Conservation (phyloP, 2,888 invertebrate genomes). For the Eurois occulta region DNA sequence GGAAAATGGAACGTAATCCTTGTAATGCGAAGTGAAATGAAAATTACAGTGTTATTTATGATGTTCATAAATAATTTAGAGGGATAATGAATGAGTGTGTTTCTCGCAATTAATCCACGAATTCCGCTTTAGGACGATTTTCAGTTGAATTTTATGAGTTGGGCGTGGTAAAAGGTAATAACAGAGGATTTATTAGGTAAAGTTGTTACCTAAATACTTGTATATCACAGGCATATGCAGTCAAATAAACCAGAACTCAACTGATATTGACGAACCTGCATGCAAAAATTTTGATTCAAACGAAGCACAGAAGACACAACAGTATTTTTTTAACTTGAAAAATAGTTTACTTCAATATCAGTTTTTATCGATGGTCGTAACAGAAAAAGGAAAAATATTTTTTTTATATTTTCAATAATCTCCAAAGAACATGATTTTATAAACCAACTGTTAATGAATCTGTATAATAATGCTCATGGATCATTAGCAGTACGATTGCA, state of each 20-base stretch:
- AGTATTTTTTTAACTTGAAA: neutral
- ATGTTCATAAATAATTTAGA: conserved; percentile 54
- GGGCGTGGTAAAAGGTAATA: neutral
- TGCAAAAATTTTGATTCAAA: neutral
- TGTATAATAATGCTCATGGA: conserved; percentile 38
- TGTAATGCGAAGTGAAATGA: conserved; percentile 80
- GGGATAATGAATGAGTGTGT: conserved; percentile 52
- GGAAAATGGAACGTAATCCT: conserved; percentile 79
- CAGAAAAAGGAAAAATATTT: neutral
- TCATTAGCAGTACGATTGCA: conserved; percentile 68
- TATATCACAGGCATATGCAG: neutral
- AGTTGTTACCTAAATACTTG: neutral
- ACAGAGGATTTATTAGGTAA: neutral
- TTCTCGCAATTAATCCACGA: conserved; percentile 36
- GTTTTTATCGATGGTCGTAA: neutral
- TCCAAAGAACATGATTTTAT: neutral
- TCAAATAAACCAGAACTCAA: neutral
- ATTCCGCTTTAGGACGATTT: conserved; percentile 26
- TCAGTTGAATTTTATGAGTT: conserved; percentile 7
- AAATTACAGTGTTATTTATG: conserved; percentile 77
- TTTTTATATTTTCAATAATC: no score
- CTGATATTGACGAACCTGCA: neutral
- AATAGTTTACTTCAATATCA: neutral
- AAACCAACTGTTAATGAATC: conserved; percentile 33
- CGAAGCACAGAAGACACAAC: neutral